phyloP scores from a whole-genome alignment of 2,797 vertebrate genomes.

The Rhinoraja longicauda region DNA sequence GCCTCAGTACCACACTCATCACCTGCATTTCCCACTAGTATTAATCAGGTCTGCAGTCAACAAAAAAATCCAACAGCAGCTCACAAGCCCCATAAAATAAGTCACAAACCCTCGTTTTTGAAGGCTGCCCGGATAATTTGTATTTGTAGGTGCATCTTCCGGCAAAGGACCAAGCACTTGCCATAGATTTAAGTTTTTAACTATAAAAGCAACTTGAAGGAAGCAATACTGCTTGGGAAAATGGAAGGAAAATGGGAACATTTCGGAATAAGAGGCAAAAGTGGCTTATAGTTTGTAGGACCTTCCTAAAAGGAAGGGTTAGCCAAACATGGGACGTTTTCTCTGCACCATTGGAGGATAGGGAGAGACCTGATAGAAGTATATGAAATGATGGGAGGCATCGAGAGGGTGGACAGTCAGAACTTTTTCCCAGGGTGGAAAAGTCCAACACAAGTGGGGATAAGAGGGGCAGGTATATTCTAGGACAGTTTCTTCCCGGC shows the following conservation, averaged over 20 bases:
- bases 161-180: background rate
- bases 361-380: too few relatives aligned
- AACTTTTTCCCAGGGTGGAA: too few relatives aligned
- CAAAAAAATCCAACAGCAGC: background rate
- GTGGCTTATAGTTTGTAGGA: background rate
- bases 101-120: background rate
- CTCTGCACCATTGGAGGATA: too few relatives aligned
- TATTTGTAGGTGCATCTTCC: background rate
- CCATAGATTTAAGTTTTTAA: background rate
- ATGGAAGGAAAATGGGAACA: background rate
- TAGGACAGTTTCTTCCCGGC: too few relatives aligned
- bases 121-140: background rate
- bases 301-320: too few relatives aligned
- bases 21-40: background rate
- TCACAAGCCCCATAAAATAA: background rate
- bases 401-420: too few relatives aligned
- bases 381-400: too few relatives aligned
- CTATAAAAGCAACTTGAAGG: background rate
- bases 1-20: background rate
- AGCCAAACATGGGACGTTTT: too few relatives aligned
- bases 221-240: background rate
- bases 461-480: too few relatives aligned
- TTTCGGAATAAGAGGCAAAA: background rate
- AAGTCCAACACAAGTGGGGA: too few relatives aligned
- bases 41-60: background rate